Conservation (phyloP, 1,140 invertebrate genomes). For the Diorhabda elongata region DNA sequence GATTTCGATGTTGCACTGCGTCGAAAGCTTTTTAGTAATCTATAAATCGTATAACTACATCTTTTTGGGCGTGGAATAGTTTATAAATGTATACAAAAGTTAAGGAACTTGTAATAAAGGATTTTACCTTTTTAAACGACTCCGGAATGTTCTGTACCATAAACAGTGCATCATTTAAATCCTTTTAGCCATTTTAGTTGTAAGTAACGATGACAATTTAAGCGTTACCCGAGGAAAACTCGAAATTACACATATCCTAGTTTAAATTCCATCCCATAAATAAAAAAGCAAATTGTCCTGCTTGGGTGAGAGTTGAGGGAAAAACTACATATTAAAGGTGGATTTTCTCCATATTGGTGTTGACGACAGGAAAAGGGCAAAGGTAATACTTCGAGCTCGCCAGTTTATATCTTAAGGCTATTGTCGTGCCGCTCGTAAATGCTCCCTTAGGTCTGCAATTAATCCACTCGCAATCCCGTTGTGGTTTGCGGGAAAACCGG, state of each 20-base stretch:
- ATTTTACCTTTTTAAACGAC: no score
- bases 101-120: no score
- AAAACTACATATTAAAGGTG: constrained; percentile 16
- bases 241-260: neutral
- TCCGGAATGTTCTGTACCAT: no score
- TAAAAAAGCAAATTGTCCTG: constrained; percentile 9
- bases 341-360: constrained; percentile 38
- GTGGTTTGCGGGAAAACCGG: constrained; percentile 33
- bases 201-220: neutral
- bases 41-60: no score
- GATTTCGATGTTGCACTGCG: neutral
- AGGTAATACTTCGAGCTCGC: constrained; percentile 31
- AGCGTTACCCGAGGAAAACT: neutral
- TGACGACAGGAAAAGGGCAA: constrained; percentile 34
- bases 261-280: constrained; percentile 7
- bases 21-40: neutral
- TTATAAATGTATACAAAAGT: no score
- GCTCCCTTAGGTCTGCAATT: constrained; percentile 38
- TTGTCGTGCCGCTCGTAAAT: constrained; percentile 36
- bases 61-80: no score
- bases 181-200: neutral
- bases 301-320: neutral
- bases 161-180: neutral
- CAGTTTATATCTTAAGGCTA: constrained; percentile 40
- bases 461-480: constrained; percentile 38